Conservation (phyloP, 1,140 invertebrate species). For the Lepidurus apus region DNA sequence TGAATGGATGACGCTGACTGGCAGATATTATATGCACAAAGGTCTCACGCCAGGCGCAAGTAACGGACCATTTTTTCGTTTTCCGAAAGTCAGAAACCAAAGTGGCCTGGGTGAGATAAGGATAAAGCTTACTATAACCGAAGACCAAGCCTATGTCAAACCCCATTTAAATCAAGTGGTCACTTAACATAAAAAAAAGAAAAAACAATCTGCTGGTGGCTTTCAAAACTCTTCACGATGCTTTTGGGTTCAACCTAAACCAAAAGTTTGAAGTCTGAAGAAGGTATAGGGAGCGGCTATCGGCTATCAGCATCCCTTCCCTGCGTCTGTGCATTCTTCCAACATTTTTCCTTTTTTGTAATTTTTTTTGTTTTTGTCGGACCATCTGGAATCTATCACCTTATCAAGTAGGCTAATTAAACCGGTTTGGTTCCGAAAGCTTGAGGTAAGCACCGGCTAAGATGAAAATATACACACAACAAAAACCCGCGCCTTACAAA, state of each 20-base stretch:
- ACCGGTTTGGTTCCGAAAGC: neutral
- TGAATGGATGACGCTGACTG: neutral
- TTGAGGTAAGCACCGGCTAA: neutral
- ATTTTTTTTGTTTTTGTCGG: neutral
- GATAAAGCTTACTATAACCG: neutral
- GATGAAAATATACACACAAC: neutral
- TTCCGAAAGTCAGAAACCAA: neutral
- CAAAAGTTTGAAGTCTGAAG: neutral
- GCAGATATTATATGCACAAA: neutral
- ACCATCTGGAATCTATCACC: neutral
- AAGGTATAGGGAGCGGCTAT: neutral
- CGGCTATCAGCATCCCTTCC: neutral
- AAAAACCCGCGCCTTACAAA: neutral
- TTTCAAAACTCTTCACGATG: neutral
- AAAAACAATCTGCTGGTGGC: neutral
- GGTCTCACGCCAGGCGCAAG: neutral
- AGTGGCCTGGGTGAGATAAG: neutral
- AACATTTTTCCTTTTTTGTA: neutral
- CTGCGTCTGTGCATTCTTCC: neutral
- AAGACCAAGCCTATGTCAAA: conserved; percentile 1
- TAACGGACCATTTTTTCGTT: neutral
- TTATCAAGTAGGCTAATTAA: conserved; percentile 4
- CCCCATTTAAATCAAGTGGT: conserved; percentile 10
- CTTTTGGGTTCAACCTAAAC: neutral
- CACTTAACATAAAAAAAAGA: neutral